A percentile compares a stretch with the other conserved stretches of the same genome.
Evolutionary conservation across 1,140 invertebrate species (phyloP).

Genomic region (Brachionus paranguensis): DNA sequence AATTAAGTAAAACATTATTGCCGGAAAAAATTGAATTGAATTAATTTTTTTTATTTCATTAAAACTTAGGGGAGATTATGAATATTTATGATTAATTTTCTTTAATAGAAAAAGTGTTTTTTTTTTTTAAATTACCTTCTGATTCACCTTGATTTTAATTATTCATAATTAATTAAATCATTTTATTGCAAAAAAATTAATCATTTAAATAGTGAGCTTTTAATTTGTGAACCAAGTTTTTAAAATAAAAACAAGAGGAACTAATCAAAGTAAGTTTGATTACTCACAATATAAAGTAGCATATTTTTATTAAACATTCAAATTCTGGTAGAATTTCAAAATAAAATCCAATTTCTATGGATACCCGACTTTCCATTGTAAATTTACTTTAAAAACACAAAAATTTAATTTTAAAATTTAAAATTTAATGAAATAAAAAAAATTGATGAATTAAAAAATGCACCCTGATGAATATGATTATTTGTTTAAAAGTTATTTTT

Average conservation of each 20-base stretch:
- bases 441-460: not conserved
- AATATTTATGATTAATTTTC: too few species aligned
- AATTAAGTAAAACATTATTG: too few species aligned
- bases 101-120: too few species aligned
- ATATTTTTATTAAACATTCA: not conserved
- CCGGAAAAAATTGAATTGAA: too few species aligned
- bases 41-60: too few species aligned
- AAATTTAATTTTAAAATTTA: not conserved
- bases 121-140: too few species aligned
- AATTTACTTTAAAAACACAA: not conserved
- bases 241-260: not conserved
- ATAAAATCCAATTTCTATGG: not conserved
- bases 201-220: too few species aligned
- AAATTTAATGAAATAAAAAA: not conserved
- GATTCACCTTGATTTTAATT: too few species aligned
- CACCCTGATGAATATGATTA: not conserved
- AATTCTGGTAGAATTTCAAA: not conserved
- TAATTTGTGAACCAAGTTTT: not conserved
- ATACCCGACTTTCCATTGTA: not conserved
- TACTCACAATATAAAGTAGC: not conserved
- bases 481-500: conserved; percentile 14
- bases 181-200: too few species aligned
- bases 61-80: too few species aligned
- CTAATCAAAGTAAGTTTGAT: not conserved
- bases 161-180: too few species aligned